phyloP scores from a whole-genome alignment of 2,113 vertebrate genomes.

The Pangasianodon hypophthalmus region DNA sequence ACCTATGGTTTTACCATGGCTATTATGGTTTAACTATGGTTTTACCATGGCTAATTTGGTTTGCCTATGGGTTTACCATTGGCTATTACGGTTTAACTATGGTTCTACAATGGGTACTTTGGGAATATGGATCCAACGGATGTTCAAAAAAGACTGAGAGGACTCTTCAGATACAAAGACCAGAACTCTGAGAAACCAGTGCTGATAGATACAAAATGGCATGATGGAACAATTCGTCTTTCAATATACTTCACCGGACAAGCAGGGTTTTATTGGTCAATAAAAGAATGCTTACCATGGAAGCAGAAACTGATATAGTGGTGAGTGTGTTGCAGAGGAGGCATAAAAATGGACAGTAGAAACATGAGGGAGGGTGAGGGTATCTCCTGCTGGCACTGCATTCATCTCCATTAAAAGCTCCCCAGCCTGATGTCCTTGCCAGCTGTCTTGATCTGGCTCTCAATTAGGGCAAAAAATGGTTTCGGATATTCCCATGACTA shows the following conservation, averaged over 20 bases:
- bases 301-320: slow-evolving; percentile 57
- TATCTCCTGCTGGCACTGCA: slow-evolving; percentile 35
- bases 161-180: neutral
- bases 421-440: slow-evolving; percentile 47
- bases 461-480: slow-evolving; percentile 47
- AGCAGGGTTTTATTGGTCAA: slow-evolving; percentile 61
- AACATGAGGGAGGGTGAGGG: slow-evolving; percentile 37
- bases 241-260: slow-evolving; percentile 57
- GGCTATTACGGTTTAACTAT: too few species aligned
- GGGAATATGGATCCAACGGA: slow-evolving; percentile 41
- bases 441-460: slow-evolving; percentile 47
- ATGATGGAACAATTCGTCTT: slow-evolving; percentile 31
- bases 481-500: slow-evolving; percentile 43
- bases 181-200: slow-evolving; percentile 54
- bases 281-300: slow-evolving; percentile 35
- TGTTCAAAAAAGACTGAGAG: slow-evolving; percentile 43
- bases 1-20: too few species aligned
- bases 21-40: too few species aligned
- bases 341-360: slow-evolving; percentile 23
- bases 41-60: too few species aligned
- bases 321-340: neutral
- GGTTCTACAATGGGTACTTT: too few species aligned
- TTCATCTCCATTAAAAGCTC: slow-evolving; percentile 54
- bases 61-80: too few species aligned
- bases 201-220: slow-evolving; percentile 43